These are phyloP conservation scores for Drosophila emarginata DNA, from an alignment of 2,888 invertebrate species.

Conservation along the genomic window DNA sequence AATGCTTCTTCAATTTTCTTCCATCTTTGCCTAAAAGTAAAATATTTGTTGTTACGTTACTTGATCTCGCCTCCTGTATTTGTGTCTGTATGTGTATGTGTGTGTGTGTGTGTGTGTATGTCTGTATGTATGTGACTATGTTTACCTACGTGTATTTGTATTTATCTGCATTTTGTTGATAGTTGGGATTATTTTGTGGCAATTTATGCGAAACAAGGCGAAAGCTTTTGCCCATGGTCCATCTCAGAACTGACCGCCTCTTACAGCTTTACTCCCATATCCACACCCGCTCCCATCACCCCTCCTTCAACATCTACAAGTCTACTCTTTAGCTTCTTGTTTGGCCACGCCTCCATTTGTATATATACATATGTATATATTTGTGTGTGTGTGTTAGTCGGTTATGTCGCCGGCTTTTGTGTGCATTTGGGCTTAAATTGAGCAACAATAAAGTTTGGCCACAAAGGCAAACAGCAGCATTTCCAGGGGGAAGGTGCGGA, in stretches of 20 bases:
- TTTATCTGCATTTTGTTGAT: constrained; percentile 75
- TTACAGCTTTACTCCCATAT: background rate
- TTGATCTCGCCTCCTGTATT: constrained; percentile 21
- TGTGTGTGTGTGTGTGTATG: constrained; percentile 21
- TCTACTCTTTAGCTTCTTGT: background rate
- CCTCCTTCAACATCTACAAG: no score
- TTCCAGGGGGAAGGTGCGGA: background rate
- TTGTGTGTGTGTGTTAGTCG: constrained; percentile 13
- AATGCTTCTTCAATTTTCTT: constrained; percentile 20
- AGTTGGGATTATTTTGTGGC: constrained; percentile 75
- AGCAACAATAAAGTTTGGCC: constrained; percentile 65
- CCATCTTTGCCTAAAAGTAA: constrained; percentile 43
- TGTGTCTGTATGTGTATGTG: background rate
- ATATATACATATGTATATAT: background rate
- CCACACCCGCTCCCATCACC: no score
- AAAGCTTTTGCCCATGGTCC: constrained; percentile 33
- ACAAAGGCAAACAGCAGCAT: constrained; percentile 23
- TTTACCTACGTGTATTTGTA: constrained; percentile 39
- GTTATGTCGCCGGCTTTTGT: constrained; percentile 43
- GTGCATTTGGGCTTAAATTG: constrained; percentile 65
- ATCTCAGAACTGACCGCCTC: constrained; percentile 1
- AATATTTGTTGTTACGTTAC: constrained; percentile 52
- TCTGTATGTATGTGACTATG: constrained; percentile 27
- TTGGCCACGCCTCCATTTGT: constrained; percentile 17
- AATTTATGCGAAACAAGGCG: constrained; percentile 71